Conservation (phyloP, 2,113 vertebrate genomes). For the Labeo rohita region DNA sequence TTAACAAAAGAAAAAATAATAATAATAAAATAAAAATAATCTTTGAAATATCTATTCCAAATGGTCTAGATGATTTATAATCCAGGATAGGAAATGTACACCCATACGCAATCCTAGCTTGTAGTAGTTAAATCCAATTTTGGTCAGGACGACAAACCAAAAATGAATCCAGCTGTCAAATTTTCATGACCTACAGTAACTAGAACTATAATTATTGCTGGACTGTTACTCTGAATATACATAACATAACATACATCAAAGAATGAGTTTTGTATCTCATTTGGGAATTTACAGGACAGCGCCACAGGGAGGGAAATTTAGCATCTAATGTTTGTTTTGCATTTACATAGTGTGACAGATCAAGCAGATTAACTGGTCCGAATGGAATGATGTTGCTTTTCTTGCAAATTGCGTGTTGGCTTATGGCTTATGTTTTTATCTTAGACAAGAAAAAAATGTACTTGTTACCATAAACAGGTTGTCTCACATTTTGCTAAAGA, state of each 20-base stretch:
- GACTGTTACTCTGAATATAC: conserved; percentile 43
- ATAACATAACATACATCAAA: conserved; percentile 13
- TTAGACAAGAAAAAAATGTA: background rate
- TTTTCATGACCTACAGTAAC: background rate
- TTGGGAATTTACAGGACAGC: background rate
- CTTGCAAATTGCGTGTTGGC: background rate
- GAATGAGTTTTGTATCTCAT: background rate
- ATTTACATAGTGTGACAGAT: background rate
- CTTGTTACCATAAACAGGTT: conserved; percentile 3
- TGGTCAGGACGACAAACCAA: conserved; percentile 1
- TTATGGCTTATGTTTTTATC: background rate
- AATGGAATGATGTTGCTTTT: background rate
- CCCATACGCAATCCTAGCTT: background rate
- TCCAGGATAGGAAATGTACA: conserved; percentile 7
- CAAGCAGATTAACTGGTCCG: background rate
- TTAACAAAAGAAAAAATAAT: background rate
- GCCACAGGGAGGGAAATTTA: background rate
- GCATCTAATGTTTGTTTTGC: background rate
- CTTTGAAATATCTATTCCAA: background rate
- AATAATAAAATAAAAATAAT: background rate
- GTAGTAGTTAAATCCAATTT: conserved; percentile 11
- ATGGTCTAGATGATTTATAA: background rate
- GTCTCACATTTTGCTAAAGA: background rate
- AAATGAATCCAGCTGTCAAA: conserved; percentile 34
- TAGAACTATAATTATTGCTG: conserved; percentile 36